Conservation (phyloP, 2,797 vertebrate genomes). For the Arctocebus calabarensis region DNA sequence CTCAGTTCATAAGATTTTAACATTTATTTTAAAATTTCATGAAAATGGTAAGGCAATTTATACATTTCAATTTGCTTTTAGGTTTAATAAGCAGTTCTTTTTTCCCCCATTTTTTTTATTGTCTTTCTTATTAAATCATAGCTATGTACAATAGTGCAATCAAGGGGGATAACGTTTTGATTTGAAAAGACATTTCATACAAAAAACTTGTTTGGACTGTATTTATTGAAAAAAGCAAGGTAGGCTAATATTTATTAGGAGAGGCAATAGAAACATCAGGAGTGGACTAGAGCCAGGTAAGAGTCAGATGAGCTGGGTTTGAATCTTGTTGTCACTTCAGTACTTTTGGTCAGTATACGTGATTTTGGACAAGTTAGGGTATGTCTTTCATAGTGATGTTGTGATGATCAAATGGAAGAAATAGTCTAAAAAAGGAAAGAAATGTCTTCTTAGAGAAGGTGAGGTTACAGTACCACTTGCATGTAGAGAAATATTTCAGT, state of each 20-base stretch:
- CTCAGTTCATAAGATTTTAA: background rate
- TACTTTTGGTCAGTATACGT: background rate
- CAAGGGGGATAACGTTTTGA: background rate
- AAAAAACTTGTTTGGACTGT: background rate
- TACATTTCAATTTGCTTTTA: background rate
- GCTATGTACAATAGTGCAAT: no score
- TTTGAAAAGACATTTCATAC: background rate
- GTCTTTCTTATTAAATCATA: no score
- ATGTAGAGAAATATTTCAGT: background rate
- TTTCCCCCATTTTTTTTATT: no score
- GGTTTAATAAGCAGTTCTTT: background rate
- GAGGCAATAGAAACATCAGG: background rate
- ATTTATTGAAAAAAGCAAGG: background rate
- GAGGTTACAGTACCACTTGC: background rate
- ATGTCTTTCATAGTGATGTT: background rate
- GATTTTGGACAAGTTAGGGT: background rate
- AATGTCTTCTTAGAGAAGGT: background rate
- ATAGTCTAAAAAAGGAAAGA: background rate
- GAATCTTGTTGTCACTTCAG: background rate
- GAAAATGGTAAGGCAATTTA: background rate
- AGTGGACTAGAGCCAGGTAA: no score
- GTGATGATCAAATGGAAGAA: background rate
- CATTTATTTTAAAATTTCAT: no score
- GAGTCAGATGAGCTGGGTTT: background rate
- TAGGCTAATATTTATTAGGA: background rate